Percentiles rank a stretch among this genome's conserved stretches.
Conservation (phyloP, 2,113 vertebrate species). For the Perca flavescens region DNA sequence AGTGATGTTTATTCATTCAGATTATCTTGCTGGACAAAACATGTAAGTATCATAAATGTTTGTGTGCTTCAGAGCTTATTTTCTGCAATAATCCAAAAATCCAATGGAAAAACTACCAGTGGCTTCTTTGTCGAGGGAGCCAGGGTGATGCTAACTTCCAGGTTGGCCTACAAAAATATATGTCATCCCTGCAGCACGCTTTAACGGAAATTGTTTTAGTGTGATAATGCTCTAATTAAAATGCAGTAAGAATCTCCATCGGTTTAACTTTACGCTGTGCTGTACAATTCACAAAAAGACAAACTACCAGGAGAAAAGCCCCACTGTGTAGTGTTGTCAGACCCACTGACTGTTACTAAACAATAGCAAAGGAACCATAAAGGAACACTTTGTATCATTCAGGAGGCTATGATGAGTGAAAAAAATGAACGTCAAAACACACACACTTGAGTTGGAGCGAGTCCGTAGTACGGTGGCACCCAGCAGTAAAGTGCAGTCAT, state of each 20-base stretch:
- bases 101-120: too few species aligned
- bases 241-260: not conserved
- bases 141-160: too few species aligned
- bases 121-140: too few species aligned
- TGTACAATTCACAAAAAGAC: constrained; percentile 19
- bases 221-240: not conserved
- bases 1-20: too few species aligned
- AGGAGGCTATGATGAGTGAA: constrained; percentile 29
- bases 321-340: constrained; percentile 1
- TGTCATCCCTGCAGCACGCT: too few species aligned
- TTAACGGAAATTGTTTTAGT: too few species aligned
- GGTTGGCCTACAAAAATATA: too few species aligned
- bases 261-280: not conserved
- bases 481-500: constrained; percentile 76
- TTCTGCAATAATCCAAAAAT: too few species aligned
- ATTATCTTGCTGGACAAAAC: too few species aligned
- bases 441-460: constrained; percentile 13
- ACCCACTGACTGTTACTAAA: constrained; percentile 48
- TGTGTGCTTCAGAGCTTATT: too few species aligned
- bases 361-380: constrained; percentile 49
- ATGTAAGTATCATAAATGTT: too few species aligned
- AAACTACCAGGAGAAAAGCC: constrained; percentile 17
- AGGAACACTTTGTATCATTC: constrained; percentile 61
- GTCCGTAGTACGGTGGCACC: constrained; percentile 45
- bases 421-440: constrained; percentile 46